These are phyloP conservation scores for Sapajus apella DNA, from an alignment of 2,113 vertebrate species.

Conservation along the genomic window DNA sequence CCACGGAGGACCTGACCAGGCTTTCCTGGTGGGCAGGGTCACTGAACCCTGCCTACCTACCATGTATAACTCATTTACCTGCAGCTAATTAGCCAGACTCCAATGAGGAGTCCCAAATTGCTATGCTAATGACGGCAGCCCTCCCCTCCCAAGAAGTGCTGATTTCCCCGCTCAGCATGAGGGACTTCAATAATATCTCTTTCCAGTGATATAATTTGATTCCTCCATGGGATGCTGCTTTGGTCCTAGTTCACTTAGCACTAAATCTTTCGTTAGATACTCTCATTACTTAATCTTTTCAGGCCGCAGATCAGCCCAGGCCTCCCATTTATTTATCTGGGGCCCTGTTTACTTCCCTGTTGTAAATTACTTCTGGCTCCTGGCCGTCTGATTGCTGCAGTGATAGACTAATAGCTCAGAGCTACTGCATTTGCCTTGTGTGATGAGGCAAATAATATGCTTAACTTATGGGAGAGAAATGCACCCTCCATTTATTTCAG, in stretches of 20 bases:
- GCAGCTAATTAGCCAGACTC: slow-evolving; percentile 67
- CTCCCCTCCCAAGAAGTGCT: slow-evolving; percentile 41
- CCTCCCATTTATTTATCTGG: slow-evolving; percentile 77
- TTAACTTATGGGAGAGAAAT: slow-evolving; percentile 73
- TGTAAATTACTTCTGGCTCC: slow-evolving; percentile 78
- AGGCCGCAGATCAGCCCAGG: slow-evolving; percentile 42
- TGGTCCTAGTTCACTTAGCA: slow-evolving; percentile 70
- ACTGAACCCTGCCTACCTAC: neutral
- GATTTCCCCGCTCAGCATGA: slow-evolving; percentile 67
- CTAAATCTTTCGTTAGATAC: slow-evolving; percentile 75
- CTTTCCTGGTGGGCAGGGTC: neutral
- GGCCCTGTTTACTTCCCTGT: slow-evolving; percentile 75
- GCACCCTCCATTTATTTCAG: slow-evolving; percentile 77
- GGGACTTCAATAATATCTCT: slow-evolving; percentile 70
- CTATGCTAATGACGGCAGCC: slow-evolving; percentile 62
- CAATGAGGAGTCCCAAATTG: slow-evolving; percentile 51
- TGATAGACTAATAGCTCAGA: slow-evolving; percentile 75
- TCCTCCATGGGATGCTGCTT: slow-evolving; percentile 69
- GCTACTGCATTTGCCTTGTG: slow-evolving; percentile 70
- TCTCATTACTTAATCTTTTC: slow-evolving; percentile 78
- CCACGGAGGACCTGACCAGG: neutral
- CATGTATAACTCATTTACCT: slow-evolving; percentile 46
- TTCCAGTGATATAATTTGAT: slow-evolving; percentile 76
- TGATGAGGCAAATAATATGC: slow-evolving; percentile 79
- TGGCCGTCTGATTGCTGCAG: slow-evolving; percentile 67